These are phyloP conservation scores for Pteropus rufus DNA, from an alignment of 2,797 vertebrate genomes.

Conservation along the genomic window DNA sequence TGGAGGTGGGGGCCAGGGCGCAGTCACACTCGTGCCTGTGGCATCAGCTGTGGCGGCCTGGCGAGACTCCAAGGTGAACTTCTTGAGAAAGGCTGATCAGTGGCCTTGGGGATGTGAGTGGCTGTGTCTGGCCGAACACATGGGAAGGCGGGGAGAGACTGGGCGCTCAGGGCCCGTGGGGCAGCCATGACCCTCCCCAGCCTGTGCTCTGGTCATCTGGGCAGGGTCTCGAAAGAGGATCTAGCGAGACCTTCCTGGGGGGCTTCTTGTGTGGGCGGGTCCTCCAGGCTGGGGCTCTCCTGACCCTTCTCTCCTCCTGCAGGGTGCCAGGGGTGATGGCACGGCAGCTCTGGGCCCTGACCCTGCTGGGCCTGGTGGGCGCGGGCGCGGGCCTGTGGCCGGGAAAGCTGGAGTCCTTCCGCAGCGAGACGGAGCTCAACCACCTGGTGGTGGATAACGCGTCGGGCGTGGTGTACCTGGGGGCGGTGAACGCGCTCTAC, in stretches of 20 bases:
- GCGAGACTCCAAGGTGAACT: neutral
- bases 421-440: conserved; percentile 82
- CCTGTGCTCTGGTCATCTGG: neutral
- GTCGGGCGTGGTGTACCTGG: conserved; percentile 92
- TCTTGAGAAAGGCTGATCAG: neutral
- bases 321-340: conserved; percentile 82
- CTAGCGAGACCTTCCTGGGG: accelerated
- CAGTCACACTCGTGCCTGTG: neutral
- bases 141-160: neutral
- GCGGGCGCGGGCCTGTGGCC: conserved; percentile 56
- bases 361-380: conserved; percentile 75
- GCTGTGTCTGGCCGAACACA: neutral
- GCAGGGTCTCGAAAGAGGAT: neutral
- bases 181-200: neutral
- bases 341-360: conserved; percentile 78
- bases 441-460: conserved; percentile 81
- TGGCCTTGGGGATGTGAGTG: neutral
- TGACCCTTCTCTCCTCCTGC: conserved; percentile 17
- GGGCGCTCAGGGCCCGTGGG: accelerated
- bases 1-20: neutral
- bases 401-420: conserved; percentile 76
- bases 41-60: accelerated
- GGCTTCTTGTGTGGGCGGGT: accelerated
- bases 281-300: neutral
- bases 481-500: conserved; percentile 90